Conservation (phyloP, 2,797 vertebrate species). For the Enteromius anoplus region DNA sequence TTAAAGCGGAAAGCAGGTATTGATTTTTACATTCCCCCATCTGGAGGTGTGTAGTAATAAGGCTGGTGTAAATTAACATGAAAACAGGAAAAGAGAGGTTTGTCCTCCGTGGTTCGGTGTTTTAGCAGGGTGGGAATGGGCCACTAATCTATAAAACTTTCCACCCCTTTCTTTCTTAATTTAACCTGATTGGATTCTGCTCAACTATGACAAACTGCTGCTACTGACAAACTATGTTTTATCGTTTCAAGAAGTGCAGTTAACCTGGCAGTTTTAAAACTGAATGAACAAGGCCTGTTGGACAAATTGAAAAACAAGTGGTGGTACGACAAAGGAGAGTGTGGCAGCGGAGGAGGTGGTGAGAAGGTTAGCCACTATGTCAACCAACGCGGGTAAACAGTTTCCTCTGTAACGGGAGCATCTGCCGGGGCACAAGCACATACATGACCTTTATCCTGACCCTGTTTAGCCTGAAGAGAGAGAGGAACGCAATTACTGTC, state of each 20-base stretch:
- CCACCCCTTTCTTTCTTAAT: constrained; percentile 53
- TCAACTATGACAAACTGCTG: constrained; percentile 52
- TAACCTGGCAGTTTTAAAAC: constrained; percentile 99
- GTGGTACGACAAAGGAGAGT: constrained; percentile 99
- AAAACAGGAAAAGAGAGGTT: constrained; percentile 57
- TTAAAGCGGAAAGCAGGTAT: constrained; percentile 35
- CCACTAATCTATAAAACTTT: constrained; percentile 45
- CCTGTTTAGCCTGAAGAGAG: constrained; percentile 35
- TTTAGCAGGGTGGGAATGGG: constrained; percentile 32
- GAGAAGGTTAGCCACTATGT: constrained; percentile 99
- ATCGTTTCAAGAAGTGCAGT: constrained; percentile 98
- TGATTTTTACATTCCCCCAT: constrained; percentile 57
- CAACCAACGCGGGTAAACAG: constrained; percentile 89
- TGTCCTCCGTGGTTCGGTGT: constrained; percentile 45
- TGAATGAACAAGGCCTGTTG: constrained; percentile 99
- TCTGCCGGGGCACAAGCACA: constrained; percentile 80
- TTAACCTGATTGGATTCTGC: constrained; percentile 58
- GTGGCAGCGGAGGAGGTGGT: constrained; percentile 99
- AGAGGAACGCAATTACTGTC: constrained; percentile 84
- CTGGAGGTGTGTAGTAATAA: constrained; percentile 49
- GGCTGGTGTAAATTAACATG: constrained; percentile 45
- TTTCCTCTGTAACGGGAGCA: constrained; percentile 88
- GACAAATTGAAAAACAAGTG: constrained; percentile 99
- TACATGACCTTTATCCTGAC: constrained; percentile 40
- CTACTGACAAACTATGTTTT: constrained; percentile 66